Evolutionary conservation across 2,113 vertebrate species (phyloP).

Genomic region (Ophthalmotilapia sp.): DNA sequence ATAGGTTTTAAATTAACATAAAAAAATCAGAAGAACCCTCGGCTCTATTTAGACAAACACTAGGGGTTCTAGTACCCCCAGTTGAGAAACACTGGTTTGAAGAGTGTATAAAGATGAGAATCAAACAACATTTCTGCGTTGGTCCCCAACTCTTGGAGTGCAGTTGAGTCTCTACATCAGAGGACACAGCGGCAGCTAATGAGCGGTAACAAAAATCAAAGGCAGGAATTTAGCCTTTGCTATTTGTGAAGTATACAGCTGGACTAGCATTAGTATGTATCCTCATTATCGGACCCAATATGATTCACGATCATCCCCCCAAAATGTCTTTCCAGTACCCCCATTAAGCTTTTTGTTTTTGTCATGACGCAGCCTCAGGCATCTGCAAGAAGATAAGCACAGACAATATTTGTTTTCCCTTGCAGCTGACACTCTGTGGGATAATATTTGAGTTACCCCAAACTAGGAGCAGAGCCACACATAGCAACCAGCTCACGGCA

Average conservation of each 20-base stretch:
- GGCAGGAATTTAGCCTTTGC: background rate
- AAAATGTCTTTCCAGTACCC: background rate
- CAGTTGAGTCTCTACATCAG: background rate
- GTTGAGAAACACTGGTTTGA: background rate
- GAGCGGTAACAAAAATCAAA: background rate
- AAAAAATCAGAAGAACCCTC: background rate
- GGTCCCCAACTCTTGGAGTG: background rate
- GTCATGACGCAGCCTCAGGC: background rate
- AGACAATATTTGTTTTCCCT: constrained; percentile 22
- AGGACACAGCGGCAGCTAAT: background rate
- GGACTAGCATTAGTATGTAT: background rate
- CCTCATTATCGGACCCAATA: background rate
- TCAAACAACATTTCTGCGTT: background rate
- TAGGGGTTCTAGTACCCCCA: background rate
- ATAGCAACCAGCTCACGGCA: background rate
- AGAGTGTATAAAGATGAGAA: background rate
- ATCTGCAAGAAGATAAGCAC: background rate
- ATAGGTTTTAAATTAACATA: background rate
- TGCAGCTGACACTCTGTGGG: constrained; percentile 33
- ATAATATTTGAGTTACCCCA: constrained; percentile 28
- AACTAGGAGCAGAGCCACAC: background rate
- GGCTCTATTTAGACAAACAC: background rate
- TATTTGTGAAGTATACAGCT: constrained; percentile 2
- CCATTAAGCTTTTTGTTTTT: background rate
- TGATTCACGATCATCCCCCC: background rate